Evolutionary conservation across 2,113 vertebrate species (phyloP), one percentile per base, ranked within the genome.

Genomic region (Merops nubicus): DNA sequence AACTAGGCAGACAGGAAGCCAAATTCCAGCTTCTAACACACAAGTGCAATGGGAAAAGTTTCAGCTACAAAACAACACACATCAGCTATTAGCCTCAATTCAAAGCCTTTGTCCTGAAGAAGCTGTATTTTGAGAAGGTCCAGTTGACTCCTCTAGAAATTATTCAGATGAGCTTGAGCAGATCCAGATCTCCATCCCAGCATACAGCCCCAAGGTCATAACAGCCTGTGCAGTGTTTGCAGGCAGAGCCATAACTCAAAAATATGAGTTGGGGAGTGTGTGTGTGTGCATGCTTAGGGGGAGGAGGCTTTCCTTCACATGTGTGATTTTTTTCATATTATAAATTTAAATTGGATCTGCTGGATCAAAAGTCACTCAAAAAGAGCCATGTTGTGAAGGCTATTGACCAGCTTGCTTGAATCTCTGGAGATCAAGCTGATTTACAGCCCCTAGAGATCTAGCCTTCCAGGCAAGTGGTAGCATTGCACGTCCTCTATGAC

Each of bases 1-100:
- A 85, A 97, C 88, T 89, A 96, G 96, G 91, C 97, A 98, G 94
- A 95, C 94, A 98, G 97, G 98, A 97, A 92, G 89, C 95, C 97
- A 82, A 57, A 87, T 87, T 94, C 93, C 94, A 96, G 94, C 68
- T 97, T 94, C 90, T 91, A 97, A 97, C 91, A 92, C 94, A 95
- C 89, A 96, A 97, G 93, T 97, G 97, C 88, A 96, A 59, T 64
- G 88, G 93, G 94, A 90, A 97, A 96, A 94, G 88, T 92, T 95
- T 96, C 91, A 95, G 76, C 94, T 94, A 91, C 95, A 88, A 89
- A 96, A 93, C 85, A 93, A 87, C 92, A 91, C 65, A 92, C 86
- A 91, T 70, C 79, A 89, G 86, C 75, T 69, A 95, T 97, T 95
- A 96, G 90, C 91, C 93, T 95, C 93, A 88, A 82, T 92, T 74